Evolutionary conservation across 2,113 vertebrate species (phyloP), one percentile per base, ranked within the genome.

Genomic region (Hippocampus guttulatus): DNA sequence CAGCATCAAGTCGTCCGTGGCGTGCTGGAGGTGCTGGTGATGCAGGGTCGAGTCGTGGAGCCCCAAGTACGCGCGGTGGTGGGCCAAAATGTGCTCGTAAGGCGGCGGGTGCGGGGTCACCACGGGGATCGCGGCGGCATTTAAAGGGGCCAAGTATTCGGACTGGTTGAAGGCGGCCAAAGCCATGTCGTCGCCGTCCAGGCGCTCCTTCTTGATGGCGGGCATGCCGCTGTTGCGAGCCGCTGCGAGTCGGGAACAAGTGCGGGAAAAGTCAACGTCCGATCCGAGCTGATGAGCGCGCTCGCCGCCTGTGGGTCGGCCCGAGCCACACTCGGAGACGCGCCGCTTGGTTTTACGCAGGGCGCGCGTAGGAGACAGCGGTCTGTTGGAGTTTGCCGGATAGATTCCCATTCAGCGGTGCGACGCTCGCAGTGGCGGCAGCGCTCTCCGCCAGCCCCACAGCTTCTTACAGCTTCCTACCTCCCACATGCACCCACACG

Each of bases 171-270:
- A 96, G 72, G 95, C 92, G 73, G 94, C 93, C 88, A 98, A 86
- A 83, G 96, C 94, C 92, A 96, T 93, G 81, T 96, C 96, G 82
- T 98, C 95, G 75, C 95, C 94, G 85, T 96, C 94, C 83, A 93
- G 90, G 78, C 95, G 89, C 91, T 98, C 96, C 92, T 95, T 96
- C 88, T 98, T 98, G 92, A 98, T 95, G 41, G 96, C 95, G 81
- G 96, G 96, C 96, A 98, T 98, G 94, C 87, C 93, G 85, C 85
- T 84, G 87, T 21, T 14, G 25, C 2, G 57, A 8, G 63, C 84
- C 87, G 91, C 90, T 80, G 83, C 70, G 89, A 76, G 92, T 89
- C 91, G 91, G 89, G 82, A 87, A 91, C 88, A 87, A 91, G 87
- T 90, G 88, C 90, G 84, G 15, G 40, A 8, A 78, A 84, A 85